These are phyloP conservation scores for Eubasilissa regina DNA, from an alignment of 1,140 invertebrate genomes.

Conservation along the genomic window DNA sequence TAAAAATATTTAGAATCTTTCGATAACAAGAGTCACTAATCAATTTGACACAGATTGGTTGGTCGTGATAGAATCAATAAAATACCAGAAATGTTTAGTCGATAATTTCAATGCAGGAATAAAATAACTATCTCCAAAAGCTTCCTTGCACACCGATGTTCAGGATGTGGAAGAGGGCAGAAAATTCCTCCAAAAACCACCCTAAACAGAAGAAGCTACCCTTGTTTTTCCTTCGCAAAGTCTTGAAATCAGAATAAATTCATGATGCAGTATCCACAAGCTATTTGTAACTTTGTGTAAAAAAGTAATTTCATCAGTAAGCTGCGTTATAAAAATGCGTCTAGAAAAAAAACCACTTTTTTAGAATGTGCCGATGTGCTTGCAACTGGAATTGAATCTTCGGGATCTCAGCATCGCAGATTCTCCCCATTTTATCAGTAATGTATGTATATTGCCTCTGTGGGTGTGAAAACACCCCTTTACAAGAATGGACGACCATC, in stretches of 20 bases:
- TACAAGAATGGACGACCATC: constrained; percentile 50
- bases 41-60: background rate
- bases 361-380: background rate
- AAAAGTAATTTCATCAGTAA: background rate
- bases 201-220: background rate
- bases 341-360: background rate
- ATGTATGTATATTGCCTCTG: constrained; percentile 61
- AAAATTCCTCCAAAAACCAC: constrained; percentile 20
- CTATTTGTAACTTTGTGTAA: background rate
- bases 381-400: background rate
- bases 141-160: background rate
- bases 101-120: constrained; percentile 7
- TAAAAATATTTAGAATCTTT: too few relatives aligned
- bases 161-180: background rate
- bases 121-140: background rate
- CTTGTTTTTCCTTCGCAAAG: constrained; percentile 15
- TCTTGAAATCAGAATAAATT: constrained; percentile 5
- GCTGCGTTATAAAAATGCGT: background rate
- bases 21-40: too few relatives aligned
- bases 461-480: constrained; percentile 60
- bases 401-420: constrained; percentile 37
- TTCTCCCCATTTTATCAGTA: constrained; percentile 58
- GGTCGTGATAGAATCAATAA: background rate
- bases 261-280: background rate
- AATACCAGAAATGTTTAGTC: constrained; percentile 9